Conservation (phyloP, 1,140 invertebrate species). For the Plodia interpunctella region DNA sequence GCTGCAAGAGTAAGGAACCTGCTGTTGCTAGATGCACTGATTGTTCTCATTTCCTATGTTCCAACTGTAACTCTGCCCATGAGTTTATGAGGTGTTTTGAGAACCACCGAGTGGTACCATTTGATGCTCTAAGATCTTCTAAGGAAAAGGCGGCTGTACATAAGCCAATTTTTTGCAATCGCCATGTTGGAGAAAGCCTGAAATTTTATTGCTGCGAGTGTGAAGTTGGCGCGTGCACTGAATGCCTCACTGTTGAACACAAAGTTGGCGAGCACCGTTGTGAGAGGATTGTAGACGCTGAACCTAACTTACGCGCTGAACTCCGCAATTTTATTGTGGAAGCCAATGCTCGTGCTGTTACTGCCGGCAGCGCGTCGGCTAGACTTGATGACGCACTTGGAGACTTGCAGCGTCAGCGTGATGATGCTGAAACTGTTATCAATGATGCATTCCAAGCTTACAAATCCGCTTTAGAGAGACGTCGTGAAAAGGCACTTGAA, state of each 20-base stretch:
- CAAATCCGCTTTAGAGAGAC: slow-evolving; percentile 88
- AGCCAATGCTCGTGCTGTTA: slow-evolving; percentile 83
- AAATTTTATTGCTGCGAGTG: slow-evolving; percentile 90
- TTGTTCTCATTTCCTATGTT: slow-evolving; percentile 95
- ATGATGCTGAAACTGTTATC: slow-evolving; percentile 90
- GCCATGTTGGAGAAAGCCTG: slow-evolving; percentile 86
- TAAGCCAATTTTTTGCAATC: slow-evolving; percentile 88
- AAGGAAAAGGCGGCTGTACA: slow-evolving; percentile 87
- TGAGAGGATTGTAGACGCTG: slow-evolving; percentile 86
- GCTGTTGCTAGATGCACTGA: slow-evolving; percentile 94
- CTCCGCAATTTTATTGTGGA: slow-evolving; percentile 84
- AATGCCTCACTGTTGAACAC: slow-evolving; percentile 88
- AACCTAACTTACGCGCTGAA: slow-evolving; percentile 85
- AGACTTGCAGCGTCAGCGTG: slow-evolving; percentile 90
- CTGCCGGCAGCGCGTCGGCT: slow-evolving; percentile 85
- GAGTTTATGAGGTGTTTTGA: slow-evolving; percentile 96
- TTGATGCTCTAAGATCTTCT: slow-evolving; percentile 90
- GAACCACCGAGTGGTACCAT: slow-evolving; percentile 91
- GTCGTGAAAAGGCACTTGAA: slow-evolving; percentile 84
- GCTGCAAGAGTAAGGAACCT: slow-evolving; percentile 92
- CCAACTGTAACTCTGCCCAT: slow-evolving; percentile 95
- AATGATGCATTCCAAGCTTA: slow-evolving; percentile 91
- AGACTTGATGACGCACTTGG: slow-evolving; percentile 87
- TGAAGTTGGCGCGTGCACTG: slow-evolving; percentile 88
- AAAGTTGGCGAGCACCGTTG: slow-evolving; percentile 88